phyloP scores from a whole-genome alignment of 1,140 invertebrate species.

The Drosophila guanche region DNA sequence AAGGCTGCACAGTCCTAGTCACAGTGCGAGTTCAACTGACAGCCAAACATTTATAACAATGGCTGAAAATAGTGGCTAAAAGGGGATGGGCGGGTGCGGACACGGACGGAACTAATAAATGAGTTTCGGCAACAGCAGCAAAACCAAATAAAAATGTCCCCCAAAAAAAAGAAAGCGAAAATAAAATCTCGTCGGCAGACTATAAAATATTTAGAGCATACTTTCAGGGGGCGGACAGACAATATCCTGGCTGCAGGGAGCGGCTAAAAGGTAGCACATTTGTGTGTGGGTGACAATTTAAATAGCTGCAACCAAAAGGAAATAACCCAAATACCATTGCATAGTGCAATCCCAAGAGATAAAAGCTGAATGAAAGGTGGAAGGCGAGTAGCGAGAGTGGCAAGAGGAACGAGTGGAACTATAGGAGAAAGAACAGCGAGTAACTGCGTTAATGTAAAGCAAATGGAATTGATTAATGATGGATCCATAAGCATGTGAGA shows the following conservation, averaged over 20 bases:
- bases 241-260: not conserved
- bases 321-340: no score
- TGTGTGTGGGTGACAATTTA: conserved; percentile 45
- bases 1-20: conserved; percentile 41
- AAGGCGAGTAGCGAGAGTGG: no score
- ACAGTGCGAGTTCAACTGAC: conserved; percentile 52
- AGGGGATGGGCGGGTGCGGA: conserved; percentile 12
- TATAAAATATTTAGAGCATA: conserved; percentile 74
- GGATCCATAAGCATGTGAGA: no score
- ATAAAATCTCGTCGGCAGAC: conserved; percentile 59
- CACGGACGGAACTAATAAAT: conserved; percentile 73
- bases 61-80: conserved; percentile 6
- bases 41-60: conserved; percentile 76
- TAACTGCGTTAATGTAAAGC: not conserved
- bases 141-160: conserved; percentile 68
- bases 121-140: conserved; percentile 64
- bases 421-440: not conserved
- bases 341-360: no score
- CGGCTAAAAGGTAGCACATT: not conserved
- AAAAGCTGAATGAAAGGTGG: no score
- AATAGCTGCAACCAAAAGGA: conserved; percentile 23
- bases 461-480: no score
- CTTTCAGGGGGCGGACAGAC: conserved; percentile 28
- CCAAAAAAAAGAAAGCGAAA: conserved; percentile 19
- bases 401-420: no score